Evolutionary conservation across 2,113 vertebrate species (phyloP), one percentile per base, ranked within the genome.

Genomic region (Macaca mulatta): DNA sequence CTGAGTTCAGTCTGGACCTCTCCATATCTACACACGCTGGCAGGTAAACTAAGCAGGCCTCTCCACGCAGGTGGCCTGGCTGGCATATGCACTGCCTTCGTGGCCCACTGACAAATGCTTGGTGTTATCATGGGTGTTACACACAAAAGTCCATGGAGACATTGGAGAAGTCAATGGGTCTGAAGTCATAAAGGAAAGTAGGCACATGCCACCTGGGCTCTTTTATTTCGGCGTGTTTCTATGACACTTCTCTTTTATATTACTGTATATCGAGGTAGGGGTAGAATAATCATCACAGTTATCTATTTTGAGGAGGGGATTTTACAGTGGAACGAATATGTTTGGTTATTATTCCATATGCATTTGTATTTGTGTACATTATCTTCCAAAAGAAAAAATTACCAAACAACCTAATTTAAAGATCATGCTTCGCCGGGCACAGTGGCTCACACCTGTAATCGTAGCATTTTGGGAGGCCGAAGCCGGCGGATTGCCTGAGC

Each of bases 1-100:
- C 98, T 93, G 97, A 80, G 50, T 82, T 97, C 96, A 81, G 98
- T 90, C 97, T 97, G 96, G 95, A 85, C 85, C 93, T 96, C 94
- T 87, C 94, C 77, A 6, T 86, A 85, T 97, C 97, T 91, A 85
- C 80, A 92, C 77, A 78, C 1, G 23, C 92, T 75, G 70, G 70
- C 96, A 96, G 74, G 35, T 82, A 72, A 93, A 94, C 89, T 78
- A 97, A 98, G 93, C 75, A 93, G 94, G 94, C 43, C 77, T 97
- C 61, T 96, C 94, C 94, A 95, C 9, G 27, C 93, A 94, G 97
- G 93, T 94, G 98, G 98, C 90, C 95, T 40, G 20, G 35, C 90
- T 96, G 92, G 40, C 61, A 22, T 40, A n/a, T 25, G 32, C 30
- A 11, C 48, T 0, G 20, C 72, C 86, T 84, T 64, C 30, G 40